Evolutionary conservation across 2,888 invertebrate genomes (phyloP), one percentile per base, ranked within the genome.

Genomic region (Ligdia adustata): DNA sequence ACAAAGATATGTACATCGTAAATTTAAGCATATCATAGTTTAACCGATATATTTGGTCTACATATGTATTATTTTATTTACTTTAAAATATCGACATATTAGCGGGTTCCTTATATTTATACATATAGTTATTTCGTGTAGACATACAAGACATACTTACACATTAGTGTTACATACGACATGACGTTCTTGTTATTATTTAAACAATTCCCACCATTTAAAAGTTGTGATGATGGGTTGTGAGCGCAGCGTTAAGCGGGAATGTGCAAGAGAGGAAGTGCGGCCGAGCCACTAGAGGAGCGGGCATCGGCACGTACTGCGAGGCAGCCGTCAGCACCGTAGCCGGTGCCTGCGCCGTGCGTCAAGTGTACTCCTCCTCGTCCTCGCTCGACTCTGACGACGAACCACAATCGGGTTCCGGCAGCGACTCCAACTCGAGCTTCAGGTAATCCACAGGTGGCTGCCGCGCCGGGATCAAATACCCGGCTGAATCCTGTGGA

Each of bases 401-500:
- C 4, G 73, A 75, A 7, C 82, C 83, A n/a, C 72, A 66, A 4
- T 77, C 83, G 1, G 75, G 74, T 16, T 81, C 81, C 2, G 92
- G 92, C 12, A 93, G 70, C 1, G 93, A 62, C 33, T n/a, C n/a
- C n/a, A n/a, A n/a, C n/a, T n/a, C n/a, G n/a, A 74, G 81, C 58
- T 92, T 91, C 46, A 93, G 70, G 66, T 93, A 93, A 61, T 93
- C 92, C 15, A 87, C 86, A 0, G 88, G 80, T 9, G 86, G 77
- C 2, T 91, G 80, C 6, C 87, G 90, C 14, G 92, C 88, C 0
- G 95, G 94, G 31, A 94, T 82, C 57, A 95, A 77, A 74, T 95
- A 95, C 6, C 94, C 94, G 13, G 93, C 93, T 0, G 92, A 90
- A 68, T 95, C 94, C 53, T 94, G 87, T 5, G 92, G 85, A 0